Evolutionary conservation across 2,888 invertebrate genomes (phyloP), one percentile per base, ranked within the genome.

Genomic region (Holacanthella duospinosa): DNA sequence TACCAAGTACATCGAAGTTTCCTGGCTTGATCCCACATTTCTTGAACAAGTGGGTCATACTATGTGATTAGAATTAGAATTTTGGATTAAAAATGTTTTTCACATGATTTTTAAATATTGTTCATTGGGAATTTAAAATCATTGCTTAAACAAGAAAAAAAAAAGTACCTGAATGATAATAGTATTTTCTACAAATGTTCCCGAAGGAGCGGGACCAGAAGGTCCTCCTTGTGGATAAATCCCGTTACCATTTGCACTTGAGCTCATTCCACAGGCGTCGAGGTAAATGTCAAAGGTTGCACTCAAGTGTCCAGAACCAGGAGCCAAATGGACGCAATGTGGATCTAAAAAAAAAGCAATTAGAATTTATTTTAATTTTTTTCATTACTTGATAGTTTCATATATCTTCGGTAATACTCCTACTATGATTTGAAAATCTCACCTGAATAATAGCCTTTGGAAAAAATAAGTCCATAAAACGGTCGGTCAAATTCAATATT

Each of bases 391-490:
- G n/a, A n/a, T n/a, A n/a, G n/a, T n/a, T n/a, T n/a, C n/a, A n/a
- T n/a, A n/a, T n/a, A n/a, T n/a, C n/a, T n/a, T n/a, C n/a, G n/a
- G n/a, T n/a, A n/a, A n/a, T n/a, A n/a, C n/a, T n/a, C n/a, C n/a
- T n/a, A n/a, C n/a, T n/a, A n/a, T n/a, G n/a, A n/a, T n/a, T n/a
- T n/a, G n/a, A n/a, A n/a, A n/a, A n/a, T n/a, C n/a, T n/a, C n/a
- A n/a, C n/a, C n/a, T 75, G 90, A 90, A 79, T 91, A 92, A 81
- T 89, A 75, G 29, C 80, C 93, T 79, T 93, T 93, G 66, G 92
- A 92, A 81, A 93, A 93, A 76, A 93, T 93, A 89, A 93, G 92
- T 29, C 93, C 93, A 77, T 93, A 92, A 80, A 93, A 93, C 19
- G 93, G 93, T 57, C 93, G 83, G 77, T 93, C 93, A 79, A 93